Evolutionary conservation across 2,888 invertebrate species (phyloP).

Genomic region (Ophion obscuratus): DNA sequence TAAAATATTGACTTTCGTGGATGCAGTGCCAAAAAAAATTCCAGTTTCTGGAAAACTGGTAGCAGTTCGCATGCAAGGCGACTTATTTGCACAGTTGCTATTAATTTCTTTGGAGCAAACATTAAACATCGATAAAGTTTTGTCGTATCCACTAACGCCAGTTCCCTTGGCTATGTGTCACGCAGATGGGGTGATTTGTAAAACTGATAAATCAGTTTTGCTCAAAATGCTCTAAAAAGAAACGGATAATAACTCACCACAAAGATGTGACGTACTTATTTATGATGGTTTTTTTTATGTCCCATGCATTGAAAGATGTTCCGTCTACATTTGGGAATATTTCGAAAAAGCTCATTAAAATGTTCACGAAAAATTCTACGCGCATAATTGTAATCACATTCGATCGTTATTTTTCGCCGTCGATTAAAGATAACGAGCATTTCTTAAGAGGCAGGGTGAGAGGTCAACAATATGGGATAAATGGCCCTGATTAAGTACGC

Average conservation of each 20-base stretch:
- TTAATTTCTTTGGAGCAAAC: no score
- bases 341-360: constrained; percentile 47
- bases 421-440: constrained; percentile 66
- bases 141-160: no score
- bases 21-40: no score
- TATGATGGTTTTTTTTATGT: constrained; percentile 63
- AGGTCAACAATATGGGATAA: constrained; percentile 34
- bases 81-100: no score
- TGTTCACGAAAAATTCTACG: constrained; percentile 14
- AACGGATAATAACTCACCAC: constrained; percentile 16
- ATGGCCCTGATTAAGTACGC: constrained; percentile 57
- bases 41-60: no score
- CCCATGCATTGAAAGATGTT: constrained; percentile 52
- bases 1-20: no score
- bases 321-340: constrained; percentile 57
- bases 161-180: no score
- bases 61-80: no score
- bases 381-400: constrained; percentile 49
- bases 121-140: no score
- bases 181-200: no score
- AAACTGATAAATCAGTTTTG: no score
- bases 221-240: no score
- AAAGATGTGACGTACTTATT: constrained; percentile 51
- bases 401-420: constrained; percentile 60
- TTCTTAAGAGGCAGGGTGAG: constrained; percentile 16